Evolutionary conservation across 2,113 vertebrate genomes (phyloP).

Genomic region (Carassius gibelio): DNA sequence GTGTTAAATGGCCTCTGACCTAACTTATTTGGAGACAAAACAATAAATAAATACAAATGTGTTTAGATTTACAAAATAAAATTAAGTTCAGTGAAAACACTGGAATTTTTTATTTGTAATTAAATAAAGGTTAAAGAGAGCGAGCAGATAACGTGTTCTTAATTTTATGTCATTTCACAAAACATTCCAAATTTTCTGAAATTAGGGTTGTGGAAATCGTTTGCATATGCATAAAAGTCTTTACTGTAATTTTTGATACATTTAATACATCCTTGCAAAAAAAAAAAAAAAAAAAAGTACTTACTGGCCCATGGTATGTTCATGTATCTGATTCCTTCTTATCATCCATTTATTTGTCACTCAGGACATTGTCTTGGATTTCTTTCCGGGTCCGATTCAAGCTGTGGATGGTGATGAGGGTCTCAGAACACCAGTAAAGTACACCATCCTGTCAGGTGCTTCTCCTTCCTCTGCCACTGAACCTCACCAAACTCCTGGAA

Average conservation of each 20-base stretch:
- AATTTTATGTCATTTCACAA: too few relatives aligned
- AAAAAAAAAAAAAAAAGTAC: background rate
- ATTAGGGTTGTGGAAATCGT: too few relatives aligned
- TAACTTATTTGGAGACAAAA: too few relatives aligned
- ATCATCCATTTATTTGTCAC: background rate
- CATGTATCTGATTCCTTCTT: background rate
- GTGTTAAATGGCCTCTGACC: too few relatives aligned
- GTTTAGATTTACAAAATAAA: too few relatives aligned
- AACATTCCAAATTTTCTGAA: too few relatives aligned
- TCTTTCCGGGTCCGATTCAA: slow-evolving; percentile 78
- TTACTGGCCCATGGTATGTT: background rate
- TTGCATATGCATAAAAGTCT: background rate
- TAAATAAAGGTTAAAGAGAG: too few relatives aligned
- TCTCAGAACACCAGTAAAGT: slow-evolving; percentile 71
- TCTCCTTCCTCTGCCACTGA: background rate
- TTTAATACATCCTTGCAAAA: background rate
- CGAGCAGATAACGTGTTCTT: too few relatives aligned
- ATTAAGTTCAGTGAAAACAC: too few relatives aligned
- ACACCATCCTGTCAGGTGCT: slow-evolving; percentile 79
- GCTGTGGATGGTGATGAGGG: slow-evolving; percentile 81
- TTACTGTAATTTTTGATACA: background rate
- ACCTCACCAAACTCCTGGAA: background rate
- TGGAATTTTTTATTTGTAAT: too few relatives aligned
- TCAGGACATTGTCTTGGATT: slow-evolving; percentile 70
- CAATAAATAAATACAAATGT: too few relatives aligned